Evolutionary conservation across 2,888 invertebrate genomes (phyloP), one percentile per base, ranked within the genome.

Genomic region (Quadriops clusia): DNA sequence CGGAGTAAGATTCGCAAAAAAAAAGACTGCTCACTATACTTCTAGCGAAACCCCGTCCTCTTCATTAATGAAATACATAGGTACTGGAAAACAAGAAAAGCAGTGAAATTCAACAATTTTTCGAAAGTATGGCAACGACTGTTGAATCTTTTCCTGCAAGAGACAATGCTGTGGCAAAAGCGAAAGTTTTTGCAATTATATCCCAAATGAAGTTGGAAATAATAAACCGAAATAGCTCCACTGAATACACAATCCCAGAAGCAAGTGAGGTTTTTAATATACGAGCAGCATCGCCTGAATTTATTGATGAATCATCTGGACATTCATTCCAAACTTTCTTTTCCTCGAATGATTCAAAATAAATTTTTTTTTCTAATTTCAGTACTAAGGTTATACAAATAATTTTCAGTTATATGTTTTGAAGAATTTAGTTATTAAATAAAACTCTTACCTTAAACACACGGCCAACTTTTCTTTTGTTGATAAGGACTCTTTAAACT

Each of bases 21-120:
- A n/a, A 9, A 23, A 9, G 6, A 9, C 9, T 6, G 6, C 6
- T 6, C 7, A 23, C 8, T 6, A 6, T 7, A 7, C 23, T 23
- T 23, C 8, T 9, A 9, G 9, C 6, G 23, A 23, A 29, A 29
- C 29, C 11, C 29, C 29, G 9, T 29, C 29, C 20, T 23, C 29
- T n/a, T 29, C 29, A 22, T 13, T 29, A 23, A 29, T 29, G 29
- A 23, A 29, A 29, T 29, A 12, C 12, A 29, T 29, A n/a, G n/a
- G n/a, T n/a, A 23, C 23, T 29, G 23, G 29, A 29, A 29, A 29
- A 29, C 23, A 29, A 29, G 23, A 29, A 29, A 22, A 10, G 3
- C 29, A 29, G 23, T 29, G 25, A 11, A 9, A 29, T 29, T 29
- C 29, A 29, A 22, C 29, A 29, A 28, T 29, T 29, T 29, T 29